Evolutionary conservation across 2,113 vertebrate species (phyloP), one percentile per base, ranked within the genome.

Genomic region (Elachura formosa): DNA sequence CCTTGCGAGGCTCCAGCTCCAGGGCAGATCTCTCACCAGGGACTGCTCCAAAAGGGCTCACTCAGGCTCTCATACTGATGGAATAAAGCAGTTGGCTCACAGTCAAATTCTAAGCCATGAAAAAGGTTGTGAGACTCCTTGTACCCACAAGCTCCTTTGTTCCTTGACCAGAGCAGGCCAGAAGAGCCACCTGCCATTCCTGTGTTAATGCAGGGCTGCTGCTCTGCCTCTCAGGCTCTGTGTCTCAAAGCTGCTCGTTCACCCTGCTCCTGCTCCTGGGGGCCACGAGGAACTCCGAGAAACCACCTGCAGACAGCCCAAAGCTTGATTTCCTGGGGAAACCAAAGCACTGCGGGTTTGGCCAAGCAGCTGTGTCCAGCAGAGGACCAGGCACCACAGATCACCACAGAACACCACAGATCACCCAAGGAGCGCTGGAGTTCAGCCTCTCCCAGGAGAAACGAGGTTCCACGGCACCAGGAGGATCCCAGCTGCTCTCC

Each of bases 161-260:
- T 89, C 87, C 46, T 13, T 25, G 68, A 64, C 77, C 48, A 62
- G 86, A 93, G 52, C 41, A 77, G 79, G 78, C 41, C 58, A 90
- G 61, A 52, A 93, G 86, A 82, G 49, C 45, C 95, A 88, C 86
- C 95, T 94, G 89, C 89, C 90, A 85, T 90, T 94, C 83, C 92
- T 72, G 86, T 94, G 95, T 94, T 82, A 79, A 88, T 96, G 43
- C 94, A 94, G 88, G 94, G 59, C 55, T 21, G 4, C 51, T 11
- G 73, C 81, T 80, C 41, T 10, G 23, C 48, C 66, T 64, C 12
- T 6, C 84, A 22, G 52, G 80, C 87, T 91, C 76, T n/a, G n/a
- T n/a, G n/a, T n/a, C n/a, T 96, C 95, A 96, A 94, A 95, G 94
- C 66, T 84, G 54, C 0, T 13, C 1, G 6, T 62, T 45, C 89